Conservation (phyloP, 2,797 vertebrate species). For the Sphenopsis melanotis region DNA sequence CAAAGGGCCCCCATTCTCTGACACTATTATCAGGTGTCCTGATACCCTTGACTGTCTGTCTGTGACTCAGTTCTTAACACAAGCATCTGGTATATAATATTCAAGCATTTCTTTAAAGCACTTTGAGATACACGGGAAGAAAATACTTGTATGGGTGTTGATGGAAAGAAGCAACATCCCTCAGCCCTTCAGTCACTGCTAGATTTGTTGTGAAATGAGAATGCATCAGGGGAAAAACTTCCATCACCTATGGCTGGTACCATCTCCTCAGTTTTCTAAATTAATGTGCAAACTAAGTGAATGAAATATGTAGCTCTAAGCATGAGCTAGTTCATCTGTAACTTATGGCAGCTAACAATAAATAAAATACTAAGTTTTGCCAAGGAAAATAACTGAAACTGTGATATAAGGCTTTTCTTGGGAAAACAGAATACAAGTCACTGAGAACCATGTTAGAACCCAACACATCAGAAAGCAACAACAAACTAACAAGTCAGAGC, state of each 20-base stretch:
- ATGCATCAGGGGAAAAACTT: neutral
- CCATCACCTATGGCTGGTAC: neutral
- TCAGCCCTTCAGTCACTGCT: neutral
- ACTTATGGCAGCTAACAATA: neutral
- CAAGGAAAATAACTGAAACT: neutral
- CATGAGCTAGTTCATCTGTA: neutral
- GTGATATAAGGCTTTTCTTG: neutral
- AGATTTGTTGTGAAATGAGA: neutral
- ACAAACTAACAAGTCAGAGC: conserved; percentile 14
- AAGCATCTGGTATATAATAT: neutral
- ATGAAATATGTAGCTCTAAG: neutral
- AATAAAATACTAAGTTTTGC: neutral
- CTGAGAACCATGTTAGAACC: neutral
- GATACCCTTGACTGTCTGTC: neutral
- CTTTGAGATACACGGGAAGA: neutral
- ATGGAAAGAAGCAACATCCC: neutral
- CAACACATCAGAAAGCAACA: neutral
- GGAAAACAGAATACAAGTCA: neutral
- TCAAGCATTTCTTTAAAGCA: neutral
- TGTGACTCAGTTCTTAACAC: neutral
- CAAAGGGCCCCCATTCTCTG: neutral
- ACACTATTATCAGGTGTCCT: neutral
- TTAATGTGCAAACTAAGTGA: neutral
- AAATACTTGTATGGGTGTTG: neutral
- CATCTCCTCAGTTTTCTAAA: neutral